A percentile compares a stretch with the other conserved stretches of the same genome.
These are phyloP conservation scores for Steinernema hermaphroditum DNA, from an alignment of 2,888 invertebrate genomes.

Conservation along the genomic window DNA sequence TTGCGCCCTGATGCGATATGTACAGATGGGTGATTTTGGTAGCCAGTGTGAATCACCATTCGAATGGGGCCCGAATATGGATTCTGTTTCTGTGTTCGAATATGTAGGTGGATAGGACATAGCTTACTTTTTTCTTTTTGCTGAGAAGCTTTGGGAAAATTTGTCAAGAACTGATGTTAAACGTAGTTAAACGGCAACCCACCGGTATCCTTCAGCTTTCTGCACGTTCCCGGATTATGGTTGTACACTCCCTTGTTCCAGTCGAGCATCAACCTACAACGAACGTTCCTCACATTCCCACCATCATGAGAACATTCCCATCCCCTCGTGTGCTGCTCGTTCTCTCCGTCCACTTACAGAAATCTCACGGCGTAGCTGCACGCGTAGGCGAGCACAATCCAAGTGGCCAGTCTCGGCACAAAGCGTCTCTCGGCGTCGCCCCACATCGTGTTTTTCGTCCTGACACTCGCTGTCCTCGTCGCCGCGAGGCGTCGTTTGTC, in stretches of 20 bases:
- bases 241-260: constrained; percentile 59
- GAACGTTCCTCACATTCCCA: not conserved
- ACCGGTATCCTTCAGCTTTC: constrained; percentile 44
- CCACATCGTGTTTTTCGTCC: not conserved
- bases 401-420: not conserved
- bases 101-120: no score
- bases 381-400: constrained; percentile 26
- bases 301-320: not conserved
- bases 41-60: no score
- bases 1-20: no score
- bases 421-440: not conserved
- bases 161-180: no score
- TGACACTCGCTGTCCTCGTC: not conserved
- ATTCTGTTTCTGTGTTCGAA: no score
- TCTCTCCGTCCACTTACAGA: not conserved
- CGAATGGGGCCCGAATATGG: no score
- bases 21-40: no score
- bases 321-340: no score
- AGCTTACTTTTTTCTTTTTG: no score
- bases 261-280: constrained; percentile 55
- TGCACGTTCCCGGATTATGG: constrained; percentile 62
- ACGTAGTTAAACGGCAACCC: no score
- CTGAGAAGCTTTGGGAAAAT: no score
- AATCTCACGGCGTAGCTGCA: constrained; percentile 16
- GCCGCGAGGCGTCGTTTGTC: not conserved